A percentile compares a stretch with the other conserved stretches of the same genome.
Conservation (phyloP, 1,140 invertebrate genomes). For the Penaeus indicus region DNA sequence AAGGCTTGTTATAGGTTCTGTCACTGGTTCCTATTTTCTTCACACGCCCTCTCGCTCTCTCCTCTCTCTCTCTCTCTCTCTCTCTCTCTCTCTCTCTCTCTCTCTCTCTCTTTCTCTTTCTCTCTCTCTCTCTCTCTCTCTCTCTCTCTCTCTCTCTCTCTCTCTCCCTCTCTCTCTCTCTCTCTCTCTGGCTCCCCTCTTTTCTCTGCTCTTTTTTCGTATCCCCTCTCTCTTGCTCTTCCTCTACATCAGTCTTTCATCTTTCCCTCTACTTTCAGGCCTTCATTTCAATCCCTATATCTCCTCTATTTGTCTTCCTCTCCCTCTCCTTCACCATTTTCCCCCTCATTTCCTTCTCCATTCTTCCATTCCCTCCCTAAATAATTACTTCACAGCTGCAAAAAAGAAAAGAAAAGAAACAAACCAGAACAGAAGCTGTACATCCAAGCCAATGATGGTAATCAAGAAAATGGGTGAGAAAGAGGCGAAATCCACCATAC, state of each 20-base stretch:
- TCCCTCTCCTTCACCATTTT: neutral
- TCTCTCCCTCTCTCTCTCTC: neutral
- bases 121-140: neutral
- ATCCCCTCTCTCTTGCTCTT: neutral
- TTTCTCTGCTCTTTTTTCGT: too few relatives aligned
- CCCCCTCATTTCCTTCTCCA: neutral
- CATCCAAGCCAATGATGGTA: neutral
- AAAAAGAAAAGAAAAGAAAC: neutral
- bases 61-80: neutral
- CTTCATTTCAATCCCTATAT: conserved; percentile 10
- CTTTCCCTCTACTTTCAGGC: neutral
- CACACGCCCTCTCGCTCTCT: neutral
- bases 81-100: conserved; percentile 45
- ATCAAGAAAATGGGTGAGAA: neutral
- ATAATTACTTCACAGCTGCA: neutral
- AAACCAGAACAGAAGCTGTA: neutral
- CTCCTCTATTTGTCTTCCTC: neutral
- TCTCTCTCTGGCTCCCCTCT: conserved; percentile 5
- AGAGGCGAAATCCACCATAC: conserved; percentile 21
- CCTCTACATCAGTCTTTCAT: neutral
- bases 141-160: conserved; percentile 2
- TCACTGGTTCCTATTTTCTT: neutral
- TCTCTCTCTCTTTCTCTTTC: conserved; percentile 32
- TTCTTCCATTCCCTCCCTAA: neutral
- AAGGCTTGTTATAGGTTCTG: too few relatives aligned